These are phyloP conservation scores for Xestia xanthographa DNA, from an alignment of 2,888 invertebrate genomes.

Conservation along the genomic window DNA sequence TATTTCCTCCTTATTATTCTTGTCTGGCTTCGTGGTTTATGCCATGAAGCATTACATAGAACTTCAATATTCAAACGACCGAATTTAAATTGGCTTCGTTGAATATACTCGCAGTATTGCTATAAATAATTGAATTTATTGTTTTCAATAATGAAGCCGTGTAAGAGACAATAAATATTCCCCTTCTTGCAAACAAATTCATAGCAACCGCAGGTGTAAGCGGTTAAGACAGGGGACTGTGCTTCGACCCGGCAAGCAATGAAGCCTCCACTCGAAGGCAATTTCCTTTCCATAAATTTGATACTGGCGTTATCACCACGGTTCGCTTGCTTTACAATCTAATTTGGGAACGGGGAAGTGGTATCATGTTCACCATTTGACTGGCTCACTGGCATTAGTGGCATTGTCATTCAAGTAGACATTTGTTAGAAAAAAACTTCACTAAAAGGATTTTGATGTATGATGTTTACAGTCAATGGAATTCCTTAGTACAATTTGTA, in stretches of 20 bases:
- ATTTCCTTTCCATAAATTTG: constrained; percentile 71
- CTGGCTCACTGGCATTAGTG: constrained; percentile 49
- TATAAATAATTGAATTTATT: constrained; percentile 51
- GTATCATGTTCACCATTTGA: constrained; percentile 63
- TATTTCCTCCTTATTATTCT: constrained; percentile 40
- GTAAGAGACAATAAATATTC: constrained; percentile 45
- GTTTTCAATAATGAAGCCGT: constrained; percentile 55
- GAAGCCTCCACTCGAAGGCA: constrained; percentile 67
- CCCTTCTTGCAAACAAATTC: constrained; percentile 51
- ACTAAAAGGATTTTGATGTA: background rate
- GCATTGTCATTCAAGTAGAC: constrained; percentile 43
- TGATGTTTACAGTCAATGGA: background rate
- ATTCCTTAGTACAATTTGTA: background rate
- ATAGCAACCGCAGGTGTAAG: constrained; percentile 69
- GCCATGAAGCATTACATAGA: constrained; percentile 10
- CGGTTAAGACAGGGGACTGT: constrained; percentile 58
- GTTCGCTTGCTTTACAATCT: constrained; percentile 70
- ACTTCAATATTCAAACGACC: constrained; percentile 37
- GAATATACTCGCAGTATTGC: background rate
- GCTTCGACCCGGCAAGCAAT: constrained; percentile 60
- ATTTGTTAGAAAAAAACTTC: constrained; percentile 4
- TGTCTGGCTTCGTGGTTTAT: constrained; percentile 27
- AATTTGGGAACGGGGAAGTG: constrained; percentile 71
- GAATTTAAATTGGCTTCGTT: constrained; percentile 26
- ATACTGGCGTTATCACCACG: constrained; percentile 69